phyloP scores from a whole-genome alignment of 2,113 vertebrate genomes.

The Artemisiospiza belli region DNA sequence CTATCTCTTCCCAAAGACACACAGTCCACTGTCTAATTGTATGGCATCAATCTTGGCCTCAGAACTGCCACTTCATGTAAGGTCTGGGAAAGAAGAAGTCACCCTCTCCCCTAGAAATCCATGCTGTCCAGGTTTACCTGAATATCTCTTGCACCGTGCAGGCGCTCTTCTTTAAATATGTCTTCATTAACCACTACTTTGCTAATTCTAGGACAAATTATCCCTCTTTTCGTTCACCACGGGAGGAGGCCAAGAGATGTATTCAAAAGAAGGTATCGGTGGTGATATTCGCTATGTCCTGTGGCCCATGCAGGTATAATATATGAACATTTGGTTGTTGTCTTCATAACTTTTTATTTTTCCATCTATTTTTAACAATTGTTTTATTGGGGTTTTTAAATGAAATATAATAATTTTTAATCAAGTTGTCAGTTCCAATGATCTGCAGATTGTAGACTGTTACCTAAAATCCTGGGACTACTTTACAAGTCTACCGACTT shows the following conservation, averaged over 20 bases:
- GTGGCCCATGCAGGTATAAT: constrained; percentile 79
- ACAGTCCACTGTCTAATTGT: background rate
- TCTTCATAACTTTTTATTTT: background rate
- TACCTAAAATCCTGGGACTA: background rate
- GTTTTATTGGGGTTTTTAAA: background rate
- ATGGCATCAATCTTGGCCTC: background rate
- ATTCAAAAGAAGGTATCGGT: background rate
- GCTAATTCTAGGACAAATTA: constrained; percentile 65
- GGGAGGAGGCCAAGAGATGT: constrained; percentile 47
- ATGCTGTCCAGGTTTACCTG: background rate
- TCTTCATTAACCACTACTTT: background rate
- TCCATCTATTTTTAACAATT: background rate
- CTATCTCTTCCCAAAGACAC: background rate
- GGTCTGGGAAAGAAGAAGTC: background rate
- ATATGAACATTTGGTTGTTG: background rate
- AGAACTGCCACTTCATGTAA: background rate
- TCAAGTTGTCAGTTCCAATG: background rate
- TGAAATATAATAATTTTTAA: background rate
- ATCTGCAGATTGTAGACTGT: background rate
- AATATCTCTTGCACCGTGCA: background rate
- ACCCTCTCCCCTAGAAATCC: background rate
- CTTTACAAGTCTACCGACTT: background rate
- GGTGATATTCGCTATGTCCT: constrained; percentile 71
- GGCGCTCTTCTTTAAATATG: background rate
- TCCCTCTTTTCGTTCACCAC: constrained; percentile 78